Conservation (phyloP, 2,888 invertebrate genomes). For the Drosophila neotestacea region DNA sequence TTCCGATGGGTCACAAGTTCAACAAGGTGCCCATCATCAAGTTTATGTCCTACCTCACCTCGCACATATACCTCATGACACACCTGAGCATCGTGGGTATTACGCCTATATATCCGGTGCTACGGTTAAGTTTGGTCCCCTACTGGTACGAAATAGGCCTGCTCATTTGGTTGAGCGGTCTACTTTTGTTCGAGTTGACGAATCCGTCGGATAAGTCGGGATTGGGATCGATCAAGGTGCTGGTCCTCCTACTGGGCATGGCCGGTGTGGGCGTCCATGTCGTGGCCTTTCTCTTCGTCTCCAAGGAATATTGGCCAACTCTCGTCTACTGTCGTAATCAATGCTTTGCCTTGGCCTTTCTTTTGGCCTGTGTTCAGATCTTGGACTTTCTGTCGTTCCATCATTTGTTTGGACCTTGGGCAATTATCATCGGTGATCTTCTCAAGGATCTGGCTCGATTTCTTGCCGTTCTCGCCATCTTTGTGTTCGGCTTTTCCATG, state of each 20-base stretch:
- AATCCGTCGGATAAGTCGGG: slow-evolving; percentile 99
- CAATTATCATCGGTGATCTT: slow-evolving; percentile 98
- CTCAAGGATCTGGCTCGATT: slow-evolving; percentile 98
- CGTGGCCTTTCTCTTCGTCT: slow-evolving; percentile 90
- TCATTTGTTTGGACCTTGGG: slow-evolving; percentile 99
- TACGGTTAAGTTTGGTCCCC: slow-evolving; percentile 92
- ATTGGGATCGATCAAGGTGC: slow-evolving; percentile 96
- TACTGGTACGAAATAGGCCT: slow-evolving; percentile 99
- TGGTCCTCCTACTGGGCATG: slow-evolving; percentile 94
- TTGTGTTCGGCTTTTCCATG: slow-evolving; percentile 99
- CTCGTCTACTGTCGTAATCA: slow-evolving; percentile 98
- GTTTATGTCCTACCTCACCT: slow-evolving; percentile 99
- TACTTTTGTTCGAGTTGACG: slow-evolving; percentile 97
- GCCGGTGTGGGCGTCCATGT: slow-evolving; percentile 96
- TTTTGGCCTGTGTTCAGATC: slow-evolving; percentile 98
- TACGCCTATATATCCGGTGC: slow-evolving; percentile 93
- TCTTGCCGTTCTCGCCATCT: slow-evolving; percentile 98
- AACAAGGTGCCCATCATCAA: slow-evolving; percentile 99
- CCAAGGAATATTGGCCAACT: slow-evolving; percentile 92
- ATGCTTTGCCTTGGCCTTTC: slow-evolving; percentile 96
- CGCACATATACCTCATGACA: slow-evolving; percentile 98
- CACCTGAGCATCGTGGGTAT: slow-evolving; percentile 96
- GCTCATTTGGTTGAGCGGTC: slow-evolving; percentile 96
- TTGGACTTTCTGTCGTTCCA: slow-evolving; percentile 99
- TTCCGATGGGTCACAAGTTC: slow-evolving; percentile 97